phyloP scores from a whole-genome alignment of 2,797 vertebrate species.

The Phoeniculus purpureus region DNA sequence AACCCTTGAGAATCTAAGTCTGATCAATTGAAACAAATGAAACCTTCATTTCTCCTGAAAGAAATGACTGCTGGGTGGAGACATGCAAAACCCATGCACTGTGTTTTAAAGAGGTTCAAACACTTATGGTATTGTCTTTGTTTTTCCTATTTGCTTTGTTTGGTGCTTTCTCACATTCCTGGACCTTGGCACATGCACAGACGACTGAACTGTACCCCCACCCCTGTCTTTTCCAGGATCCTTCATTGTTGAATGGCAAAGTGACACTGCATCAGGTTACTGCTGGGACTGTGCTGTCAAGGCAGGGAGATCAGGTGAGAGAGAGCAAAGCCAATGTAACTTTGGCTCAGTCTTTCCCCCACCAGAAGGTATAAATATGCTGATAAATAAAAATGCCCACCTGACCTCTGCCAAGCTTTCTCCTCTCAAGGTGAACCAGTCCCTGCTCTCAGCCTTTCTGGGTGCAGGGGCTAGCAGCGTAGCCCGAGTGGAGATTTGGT shows the following conservation, averaged over 20 bases:
- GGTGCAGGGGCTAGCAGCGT: accelerated
- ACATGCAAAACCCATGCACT: background rate
- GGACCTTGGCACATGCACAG: background rate
- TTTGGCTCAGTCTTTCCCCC: background rate
- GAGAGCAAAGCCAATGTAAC: accelerated
- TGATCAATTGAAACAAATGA: background rate
- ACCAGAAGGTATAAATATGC: background rate
- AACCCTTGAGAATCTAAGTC: background rate
- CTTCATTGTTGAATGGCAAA: slow-evolving; percentile 84
- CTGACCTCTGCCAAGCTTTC: background rate
- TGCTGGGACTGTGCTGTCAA: slow-evolving; percentile 86
- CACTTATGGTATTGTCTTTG: background rate
- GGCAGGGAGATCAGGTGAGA: slow-evolving; percentile 95
- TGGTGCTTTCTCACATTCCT: background rate
- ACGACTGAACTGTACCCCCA: background rate
- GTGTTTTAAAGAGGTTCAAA: background rate
- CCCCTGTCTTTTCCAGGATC: slow-evolving; percentile 75
- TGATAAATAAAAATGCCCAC: background rate
- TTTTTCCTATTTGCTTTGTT: background rate
- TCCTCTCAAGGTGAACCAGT: accelerated
- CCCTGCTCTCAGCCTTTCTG: background rate
- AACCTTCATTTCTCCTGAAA: background rate
- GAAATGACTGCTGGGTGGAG: background rate
- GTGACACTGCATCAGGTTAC: slow-evolving; percentile 90
- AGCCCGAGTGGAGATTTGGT: background rate